Base-by-base conservation (phyloP, 2,888 invertebrate genomes). In the Cabera pusaria region DNA sequence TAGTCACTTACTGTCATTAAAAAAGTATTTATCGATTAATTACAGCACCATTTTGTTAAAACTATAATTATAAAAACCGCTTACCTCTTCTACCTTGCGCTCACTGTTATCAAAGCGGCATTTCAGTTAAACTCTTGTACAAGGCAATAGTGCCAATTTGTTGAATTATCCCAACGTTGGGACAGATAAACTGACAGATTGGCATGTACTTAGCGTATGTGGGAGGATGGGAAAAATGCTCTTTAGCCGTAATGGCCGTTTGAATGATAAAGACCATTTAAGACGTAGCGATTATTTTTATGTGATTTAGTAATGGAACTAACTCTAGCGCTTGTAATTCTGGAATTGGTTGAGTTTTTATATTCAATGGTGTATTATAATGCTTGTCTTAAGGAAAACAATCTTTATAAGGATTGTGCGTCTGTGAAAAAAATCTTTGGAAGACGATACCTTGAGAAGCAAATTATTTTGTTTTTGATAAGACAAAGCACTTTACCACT, bases 61-160 rank as follows among this genome's bases (percentile, higher is more conserved):
- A n/a, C n/a, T n/a, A n/a, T n/a, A 14, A 14, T 4, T 4, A 14
- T 3, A 14, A 14, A 14, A 14, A 3, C 14, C 4, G 14, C 14
- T 14, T 14, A 14, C 14, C 14, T 2, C 14, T 14, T 14, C 14
- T 14, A 14, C 14, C 14, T 51, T 23, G 1, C 1, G 55, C 47
- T 39, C 6, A 31, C 47, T 40, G 49, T 59, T 67, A 68, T 69
- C 70, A 59, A 55, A 47, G 74, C 74, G 73, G 74, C 79, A 64
- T 72, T 72, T 68, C 76, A 71, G 66, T 73, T 71, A 65, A 77
- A 78, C 69, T 72, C 68, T 64, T 66, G 62, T 65, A 63, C 64
- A 66, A 64, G 64, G 67, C 75, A 79, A 73, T 73, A 72, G 75
- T 76, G 81, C 77, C 80, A 80, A 82, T 82, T 82, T 82, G 81